A percentile compares a stretch with the other conserved stretches of the same genome.
These are phyloP conservation scores for Luscinia luscinia DNA, from an alignment of 2,797 vertebrate genomes.

Conservation along the genomic window DNA sequence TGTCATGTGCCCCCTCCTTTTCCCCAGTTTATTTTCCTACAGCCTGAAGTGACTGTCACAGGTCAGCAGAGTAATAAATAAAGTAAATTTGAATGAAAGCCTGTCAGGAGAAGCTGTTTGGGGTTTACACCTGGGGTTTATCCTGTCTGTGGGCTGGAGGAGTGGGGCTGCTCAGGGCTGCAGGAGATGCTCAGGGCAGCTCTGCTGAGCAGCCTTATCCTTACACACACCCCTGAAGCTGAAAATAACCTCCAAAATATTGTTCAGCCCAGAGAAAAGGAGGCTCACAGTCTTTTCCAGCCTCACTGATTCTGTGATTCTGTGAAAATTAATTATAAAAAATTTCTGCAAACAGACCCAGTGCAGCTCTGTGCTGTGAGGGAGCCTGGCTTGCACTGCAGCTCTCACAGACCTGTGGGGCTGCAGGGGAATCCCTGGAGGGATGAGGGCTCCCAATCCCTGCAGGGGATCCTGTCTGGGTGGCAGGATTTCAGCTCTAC, in stretches of 20 bases:
- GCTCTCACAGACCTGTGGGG: background rate
- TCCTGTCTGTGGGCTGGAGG: background rate
- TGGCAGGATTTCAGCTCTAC: background rate
- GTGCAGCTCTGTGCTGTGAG: background rate
- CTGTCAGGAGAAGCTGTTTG: background rate
- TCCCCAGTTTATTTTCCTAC: rapidly evolving
- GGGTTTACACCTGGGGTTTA: rapidly evolving
- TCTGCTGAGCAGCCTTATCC: background rate
- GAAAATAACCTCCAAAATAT: background rate
- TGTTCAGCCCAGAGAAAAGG: background rate
- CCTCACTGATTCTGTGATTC: background rate
- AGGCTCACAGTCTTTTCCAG: background rate
- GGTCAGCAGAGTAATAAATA: background rate
- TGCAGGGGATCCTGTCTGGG: background rate
- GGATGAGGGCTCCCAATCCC: background rate
- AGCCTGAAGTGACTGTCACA: background rate
- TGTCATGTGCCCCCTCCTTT: rapidly evolving
- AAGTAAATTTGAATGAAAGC: background rate
- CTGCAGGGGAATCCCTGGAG: background rate
- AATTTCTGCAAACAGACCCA: background rate
- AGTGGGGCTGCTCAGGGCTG: background rate
- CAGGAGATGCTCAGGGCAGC: background rate
- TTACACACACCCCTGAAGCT: background rate
- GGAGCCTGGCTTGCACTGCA: background rate
- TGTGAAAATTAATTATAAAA: rapidly evolving